A percentile compares a stretch with the other conserved stretches of the same genome.
Evolutionary conservation across 2,113 vertebrate species (phyloP).

Genomic region (Grammomys surdaster): DNA sequence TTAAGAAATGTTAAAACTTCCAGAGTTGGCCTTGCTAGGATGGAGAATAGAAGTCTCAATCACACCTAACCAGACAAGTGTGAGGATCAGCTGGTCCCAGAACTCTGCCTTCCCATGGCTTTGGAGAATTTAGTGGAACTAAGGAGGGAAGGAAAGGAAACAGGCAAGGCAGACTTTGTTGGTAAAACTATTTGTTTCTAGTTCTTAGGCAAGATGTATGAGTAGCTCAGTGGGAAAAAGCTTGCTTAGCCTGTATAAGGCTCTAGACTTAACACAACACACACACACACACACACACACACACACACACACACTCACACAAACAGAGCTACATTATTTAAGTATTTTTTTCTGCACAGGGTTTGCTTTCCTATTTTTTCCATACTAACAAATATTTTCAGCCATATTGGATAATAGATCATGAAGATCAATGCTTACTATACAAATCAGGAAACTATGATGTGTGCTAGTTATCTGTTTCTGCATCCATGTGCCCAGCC

Average conservation of each 20-base stretch:
- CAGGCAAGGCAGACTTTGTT: rapidly evolving
- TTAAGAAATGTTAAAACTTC: not conserved
- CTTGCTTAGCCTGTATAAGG: not conserved
- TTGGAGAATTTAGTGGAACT: not conserved
- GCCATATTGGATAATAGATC: not conserved
- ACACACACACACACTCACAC: not conserved
- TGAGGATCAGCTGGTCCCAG: not conserved
- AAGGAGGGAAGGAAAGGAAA: not conserved
- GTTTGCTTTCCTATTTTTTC: not conserved
- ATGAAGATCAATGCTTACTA: not conserved
- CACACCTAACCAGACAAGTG: not conserved
- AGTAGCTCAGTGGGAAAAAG: not conserved
- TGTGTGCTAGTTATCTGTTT: not conserved
- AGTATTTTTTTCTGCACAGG: not conserved
- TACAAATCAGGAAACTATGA: not conserved
- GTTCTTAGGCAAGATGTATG: not conserved
- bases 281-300: not conserved
- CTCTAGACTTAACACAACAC: not conserved
- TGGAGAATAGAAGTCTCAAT: rapidly evolving
- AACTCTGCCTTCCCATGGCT: not conserved
- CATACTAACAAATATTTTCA: not conserved
- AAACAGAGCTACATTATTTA: not conserved
- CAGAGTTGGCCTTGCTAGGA: not conserved
- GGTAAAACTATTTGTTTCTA: not conserved
- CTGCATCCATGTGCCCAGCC: not conserved